A percentile compares a stretch with the other conserved stretches of the same genome.
Conservation (phyloP, 2,797 vertebrate genomes). For the Selene dorsalis region DNA sequence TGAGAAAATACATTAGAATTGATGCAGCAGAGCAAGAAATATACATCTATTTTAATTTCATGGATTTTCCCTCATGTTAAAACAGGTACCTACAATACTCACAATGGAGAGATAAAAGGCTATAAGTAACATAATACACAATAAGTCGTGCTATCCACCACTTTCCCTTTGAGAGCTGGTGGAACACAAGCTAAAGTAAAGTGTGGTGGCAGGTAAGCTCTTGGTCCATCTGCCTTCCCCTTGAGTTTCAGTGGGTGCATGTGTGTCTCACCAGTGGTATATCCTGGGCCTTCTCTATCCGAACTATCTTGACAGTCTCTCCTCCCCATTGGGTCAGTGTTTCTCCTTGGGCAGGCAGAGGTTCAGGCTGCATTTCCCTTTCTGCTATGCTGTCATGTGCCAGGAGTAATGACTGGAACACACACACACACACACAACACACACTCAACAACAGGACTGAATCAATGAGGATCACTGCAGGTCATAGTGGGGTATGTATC, state of each 20-base stretch:
- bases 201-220: neutral
- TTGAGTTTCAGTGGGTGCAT: neutral
- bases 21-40: no score
- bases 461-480: neutral
- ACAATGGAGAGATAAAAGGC: no score
- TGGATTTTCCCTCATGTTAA: no score
- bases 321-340: conserved; percentile 92
- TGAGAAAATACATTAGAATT: no score
- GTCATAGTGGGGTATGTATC: no score
- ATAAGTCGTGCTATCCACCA: no score
- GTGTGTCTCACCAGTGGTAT: conserved; percentile 90
- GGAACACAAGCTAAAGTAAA: neutral
- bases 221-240: accelerated
- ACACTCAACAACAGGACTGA: neutral
- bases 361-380: conserved; percentile 93
- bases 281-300: conserved; percentile 96
- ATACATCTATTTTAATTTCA: no score
- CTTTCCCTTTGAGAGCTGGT: neutral
- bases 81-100: no score
- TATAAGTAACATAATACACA: no score
- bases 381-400: conserved; percentile 96
- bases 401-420: conserved; percentile 88
- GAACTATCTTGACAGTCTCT: conserved; percentile 96
- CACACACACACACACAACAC: conserved; percentile 13
- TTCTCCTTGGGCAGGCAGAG: conserved; percentile 85